phyloP scores from a whole-genome alignment of 92 coral and sea anemone species.

The Phenganax stokvisi region DNA sequence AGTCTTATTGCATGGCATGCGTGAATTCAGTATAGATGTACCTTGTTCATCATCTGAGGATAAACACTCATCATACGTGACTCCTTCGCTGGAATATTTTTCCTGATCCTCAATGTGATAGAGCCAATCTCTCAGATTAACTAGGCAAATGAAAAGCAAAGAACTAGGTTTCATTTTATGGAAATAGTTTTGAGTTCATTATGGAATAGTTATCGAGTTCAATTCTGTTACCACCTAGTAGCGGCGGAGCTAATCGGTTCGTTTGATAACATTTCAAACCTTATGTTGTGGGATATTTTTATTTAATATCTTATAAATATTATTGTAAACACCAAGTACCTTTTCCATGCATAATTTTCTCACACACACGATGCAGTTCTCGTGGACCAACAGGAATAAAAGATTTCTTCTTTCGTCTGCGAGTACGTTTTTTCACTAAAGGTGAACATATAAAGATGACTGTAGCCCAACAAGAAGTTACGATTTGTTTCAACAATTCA shows the following conservation, averaged over 20 bases:
- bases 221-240: neutral
- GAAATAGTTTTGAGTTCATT: no score
- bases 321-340: conserved; percentile 32
- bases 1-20: no score
- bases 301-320: neutral
- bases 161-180: neutral
- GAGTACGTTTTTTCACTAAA: conserved; percentile 40
- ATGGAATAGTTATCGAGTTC: neutral
- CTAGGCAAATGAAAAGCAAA: neutral
- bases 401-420: conserved; percentile 61
- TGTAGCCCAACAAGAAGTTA: neutral
- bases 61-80: conserved; percentile 7
- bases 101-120: conserved; percentile 37
- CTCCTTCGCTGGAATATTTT: conserved; percentile 7
- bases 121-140: conserved; percentile 34
- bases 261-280: neutral
- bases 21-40: no score
- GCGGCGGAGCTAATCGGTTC: neutral
- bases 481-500: neutral
- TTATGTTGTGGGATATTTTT: neutral
- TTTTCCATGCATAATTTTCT: conserved; percentile 59
- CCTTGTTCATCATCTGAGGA: conserved; percentile 33
- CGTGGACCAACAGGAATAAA: conserved; percentile 83
- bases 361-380: conserved; percentile 64
- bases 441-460: no score